Base-by-base conservation (phyloP, 2,888 invertebrate genomes). In the Griposia aprilina region DNA sequence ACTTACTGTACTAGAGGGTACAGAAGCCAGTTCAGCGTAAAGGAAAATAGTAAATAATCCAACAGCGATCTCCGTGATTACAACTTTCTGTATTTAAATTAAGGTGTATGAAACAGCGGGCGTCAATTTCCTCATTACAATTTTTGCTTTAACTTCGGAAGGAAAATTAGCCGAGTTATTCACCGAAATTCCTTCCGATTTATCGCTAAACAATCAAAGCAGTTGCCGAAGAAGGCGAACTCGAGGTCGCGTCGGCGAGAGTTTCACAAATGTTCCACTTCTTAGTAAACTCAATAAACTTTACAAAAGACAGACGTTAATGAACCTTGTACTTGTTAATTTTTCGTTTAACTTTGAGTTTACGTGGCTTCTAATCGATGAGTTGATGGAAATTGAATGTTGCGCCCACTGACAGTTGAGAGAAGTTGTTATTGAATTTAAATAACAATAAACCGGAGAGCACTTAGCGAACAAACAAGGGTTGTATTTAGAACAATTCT, bases 241-340 rank as follows among this genome's bases (percentile, higher is more conserved):
- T 84, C 74, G 74, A 81, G 83, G 84, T 77, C 78, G 76, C 83
- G 84, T 76, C 78, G 76, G 76, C 66, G 55, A 62, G 80, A 87
- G 85, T 87, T 88, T 83, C 87, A 76, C 74, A 83, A 90, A 91
- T 90, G 88, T 91, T 89, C 90, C 88, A 90, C 85, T 90, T 89
- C 87, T 88, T 86, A 88, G 87, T 76, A 89, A 91, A 90, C 90
- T 91, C 83, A 85, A 78, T 78, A 83, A 91, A 92, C 90, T 93
- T 92, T 88, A 89, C 92, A 91, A 92, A 93, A 93, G 94, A 92
- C 91, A 92, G 92, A 91, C 93, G 91, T 89, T 94, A 94, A 94
- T 94, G 94, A 94, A 94, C 92, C 90, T 85, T 88, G 86, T 91
- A 92, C 91, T 93, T 93, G 93, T 92, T 94, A 92, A 94, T 93